Evolutionary conservation across 2,888 invertebrate species (phyloP).

Genomic region (Tinea semifulvella): DNA sequence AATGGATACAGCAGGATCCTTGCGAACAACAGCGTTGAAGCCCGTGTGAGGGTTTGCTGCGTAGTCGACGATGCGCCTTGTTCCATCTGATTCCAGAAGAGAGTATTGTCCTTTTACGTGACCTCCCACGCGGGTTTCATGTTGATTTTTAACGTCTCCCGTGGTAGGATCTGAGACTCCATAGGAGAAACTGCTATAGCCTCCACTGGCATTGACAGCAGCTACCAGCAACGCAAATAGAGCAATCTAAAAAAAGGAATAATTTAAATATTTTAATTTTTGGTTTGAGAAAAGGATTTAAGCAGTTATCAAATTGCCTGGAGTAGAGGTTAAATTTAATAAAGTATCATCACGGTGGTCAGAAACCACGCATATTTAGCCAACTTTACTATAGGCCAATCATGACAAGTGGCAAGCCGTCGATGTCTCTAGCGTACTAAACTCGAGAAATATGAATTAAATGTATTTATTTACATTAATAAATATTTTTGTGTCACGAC

Average conservation of each 20-base stretch:
- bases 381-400: too few species aligned
- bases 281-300: too few species aligned
- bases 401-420: too few species aligned
- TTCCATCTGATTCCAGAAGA: conserved; percentile 68
- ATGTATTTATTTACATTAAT: too few species aligned
- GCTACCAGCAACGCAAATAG: conserved; percentile 52
- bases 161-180: conserved; percentile 58
- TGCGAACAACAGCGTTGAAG: conserved; percentile 44
- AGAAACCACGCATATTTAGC: too few species aligned
- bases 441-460: too few species aligned
- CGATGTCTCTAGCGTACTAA: too few species aligned
- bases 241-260: conserved; percentile 36
- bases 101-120: conserved; percentile 66
- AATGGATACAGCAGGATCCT: conserved; percentile 29
- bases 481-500: too few species aligned
- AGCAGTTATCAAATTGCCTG: too few species aligned
- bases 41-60: conserved; percentile 38
- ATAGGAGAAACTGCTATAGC: conserved; percentile 56
- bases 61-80: conserved; percentile 70
- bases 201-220: conserved; percentile 48
- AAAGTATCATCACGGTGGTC: too few species aligned
- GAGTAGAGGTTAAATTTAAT: too few species aligned
- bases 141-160: conserved; percentile 64
- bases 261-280: not conserved
- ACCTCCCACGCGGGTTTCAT: conserved; percentile 71